Percentiles rank a stretch among this genome's conserved stretches.
Conservation (phyloP, 2,888 invertebrate genomes). For the Synanthedon formicaeformis region DNA sequence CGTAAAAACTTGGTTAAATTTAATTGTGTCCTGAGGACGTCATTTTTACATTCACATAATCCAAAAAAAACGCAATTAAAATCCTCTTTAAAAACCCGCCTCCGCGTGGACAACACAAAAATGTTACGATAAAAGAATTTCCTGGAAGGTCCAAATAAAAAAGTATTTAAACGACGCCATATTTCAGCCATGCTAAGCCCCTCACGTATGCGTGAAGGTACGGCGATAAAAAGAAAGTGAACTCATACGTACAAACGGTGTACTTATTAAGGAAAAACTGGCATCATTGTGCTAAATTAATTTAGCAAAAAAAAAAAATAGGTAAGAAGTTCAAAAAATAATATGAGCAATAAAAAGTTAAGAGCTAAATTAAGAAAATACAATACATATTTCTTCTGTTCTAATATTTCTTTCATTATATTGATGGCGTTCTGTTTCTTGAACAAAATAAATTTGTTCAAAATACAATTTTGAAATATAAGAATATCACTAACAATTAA, state of each 20-base stretch:
- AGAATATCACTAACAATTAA: no score
- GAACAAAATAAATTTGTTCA: no score
- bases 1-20: no score
- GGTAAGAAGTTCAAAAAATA: no score
- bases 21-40: neutral
- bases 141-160: constrained; percentile 2
- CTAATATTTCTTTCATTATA: no score
- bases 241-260: neutral
- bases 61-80: constrained; percentile 1
- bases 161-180: constrained; percentile 3
- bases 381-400: no score
- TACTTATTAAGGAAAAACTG: neutral
- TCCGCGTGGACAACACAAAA: constrained; percentile 1
- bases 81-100: neutral
- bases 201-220: neutral
- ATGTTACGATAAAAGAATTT: constrained; percentile 1
- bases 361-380: no score
- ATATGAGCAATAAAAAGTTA: no score
- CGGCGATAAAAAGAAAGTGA: neutral
- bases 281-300: no score
- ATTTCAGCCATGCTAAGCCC: constrained; percentile 1
- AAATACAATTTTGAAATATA: no score
- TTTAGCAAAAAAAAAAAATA: no score
- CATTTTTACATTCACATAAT: neutral
- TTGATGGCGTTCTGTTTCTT: no score